These are phyloP conservation scores for Bettongia penicillata DNA, from an alignment of 2,113 vertebrate genomes.

Conservation along the genomic window DNA sequence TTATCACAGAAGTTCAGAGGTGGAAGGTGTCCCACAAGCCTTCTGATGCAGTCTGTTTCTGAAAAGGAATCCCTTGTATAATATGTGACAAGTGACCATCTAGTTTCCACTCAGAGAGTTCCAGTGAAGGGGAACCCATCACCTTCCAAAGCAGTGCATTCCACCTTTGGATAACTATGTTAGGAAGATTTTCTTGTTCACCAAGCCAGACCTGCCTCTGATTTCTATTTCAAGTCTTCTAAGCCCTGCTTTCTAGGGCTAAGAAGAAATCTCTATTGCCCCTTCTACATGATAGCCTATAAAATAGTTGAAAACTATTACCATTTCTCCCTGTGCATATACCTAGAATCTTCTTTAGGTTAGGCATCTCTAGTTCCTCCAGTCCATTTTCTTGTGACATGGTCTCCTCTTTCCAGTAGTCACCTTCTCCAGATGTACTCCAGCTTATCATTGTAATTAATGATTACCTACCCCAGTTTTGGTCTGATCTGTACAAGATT, in stretches of 20 bases:
- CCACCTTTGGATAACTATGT: not conserved
- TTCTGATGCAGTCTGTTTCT: not conserved
- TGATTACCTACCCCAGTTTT: not conserved
- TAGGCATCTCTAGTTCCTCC: not conserved
- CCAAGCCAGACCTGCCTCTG: not conserved
- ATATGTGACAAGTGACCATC: not conserved
- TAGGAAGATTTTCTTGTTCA: not conserved
- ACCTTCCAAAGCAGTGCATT: not conserved
- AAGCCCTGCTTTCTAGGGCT: not conserved
- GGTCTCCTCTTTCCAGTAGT: not conserved
- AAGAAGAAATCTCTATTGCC: not conserved
- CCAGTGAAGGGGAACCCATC: not conserved
- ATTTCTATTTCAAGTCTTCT: not conserved
- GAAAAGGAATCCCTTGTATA: not conserved
- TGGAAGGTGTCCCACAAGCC: not conserved
- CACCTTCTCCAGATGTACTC: not conserved
- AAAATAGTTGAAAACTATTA: not conserved
- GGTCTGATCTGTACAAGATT: not conserved
- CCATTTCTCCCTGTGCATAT: not conserved
- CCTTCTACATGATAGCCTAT: not conserved
- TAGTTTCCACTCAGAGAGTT: not conserved
- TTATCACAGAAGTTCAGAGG: not conserved
- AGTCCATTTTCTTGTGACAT: not conserved
- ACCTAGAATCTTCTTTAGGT: not conserved
- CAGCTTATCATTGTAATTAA: not conserved